Conservation (phyloP, 2,797 vertebrate genomes). For the Echeneis naucrates region DNA sequence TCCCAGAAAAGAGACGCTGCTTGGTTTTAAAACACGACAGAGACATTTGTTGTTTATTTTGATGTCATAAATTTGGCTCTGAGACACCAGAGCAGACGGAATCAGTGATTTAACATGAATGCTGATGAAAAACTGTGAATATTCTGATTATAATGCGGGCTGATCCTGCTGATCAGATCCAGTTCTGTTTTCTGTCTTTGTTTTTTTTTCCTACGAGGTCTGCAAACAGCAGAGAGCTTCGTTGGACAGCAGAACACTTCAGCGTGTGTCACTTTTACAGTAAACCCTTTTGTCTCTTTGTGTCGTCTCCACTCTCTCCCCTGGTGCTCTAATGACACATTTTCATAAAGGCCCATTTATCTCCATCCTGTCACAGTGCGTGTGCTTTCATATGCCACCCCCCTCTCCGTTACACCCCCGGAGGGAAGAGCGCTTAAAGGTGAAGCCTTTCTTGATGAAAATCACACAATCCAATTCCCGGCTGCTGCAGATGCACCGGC, state of each 20-base stretch:
- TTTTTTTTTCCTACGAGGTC: too few relatives aligned
- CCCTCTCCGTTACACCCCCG: slow-evolving; percentile 20
- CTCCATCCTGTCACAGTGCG: background rate
- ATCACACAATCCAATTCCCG: slow-evolving; percentile 15
- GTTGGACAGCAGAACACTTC: slow-evolving; percentile 2
- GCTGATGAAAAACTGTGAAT: too few relatives aligned
- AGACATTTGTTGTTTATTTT: too few relatives aligned
- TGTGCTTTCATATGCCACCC: slow-evolving; percentile 30
- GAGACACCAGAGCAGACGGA: too few relatives aligned
- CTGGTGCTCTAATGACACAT: slow-evolving; percentile 9
- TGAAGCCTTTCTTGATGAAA: slow-evolving; percentile 25
- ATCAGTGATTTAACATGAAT: too few relatives aligned
- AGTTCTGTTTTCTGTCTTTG: too few relatives aligned
- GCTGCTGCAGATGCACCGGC: slow-evolving; percentile 5
- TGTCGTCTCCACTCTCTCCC: background rate
- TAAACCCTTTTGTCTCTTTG: slow-evolving; percentile 13
- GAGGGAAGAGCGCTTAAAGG: slow-evolving; percentile 20
- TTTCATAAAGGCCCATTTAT: slow-evolving; percentile 42
- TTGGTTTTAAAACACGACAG: too few relatives aligned
- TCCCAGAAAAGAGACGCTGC: too few relatives aligned
- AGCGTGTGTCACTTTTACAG: background rate
- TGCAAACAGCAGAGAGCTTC: background rate
- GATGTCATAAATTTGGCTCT: too few relatives aligned
- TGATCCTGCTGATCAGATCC: too few relatives aligned
- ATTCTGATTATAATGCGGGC: too few relatives aligned